Evolutionary conservation across 2,113 vertebrate species (phyloP).

Genomic region (Daubentonia madagascariensis): DNA sequence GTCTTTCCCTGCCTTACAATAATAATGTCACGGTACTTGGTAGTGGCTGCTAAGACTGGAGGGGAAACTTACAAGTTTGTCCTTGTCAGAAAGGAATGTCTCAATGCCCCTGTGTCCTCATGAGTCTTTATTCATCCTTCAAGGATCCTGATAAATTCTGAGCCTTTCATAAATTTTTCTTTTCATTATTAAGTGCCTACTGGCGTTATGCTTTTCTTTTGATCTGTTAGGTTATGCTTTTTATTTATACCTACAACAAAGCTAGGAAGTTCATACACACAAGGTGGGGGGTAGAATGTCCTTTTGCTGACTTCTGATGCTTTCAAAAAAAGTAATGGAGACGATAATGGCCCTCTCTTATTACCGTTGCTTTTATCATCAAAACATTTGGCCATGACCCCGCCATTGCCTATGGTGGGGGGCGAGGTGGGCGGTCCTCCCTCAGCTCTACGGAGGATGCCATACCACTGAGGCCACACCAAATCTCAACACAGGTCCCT

Average conservation of each 20-base stretch:
- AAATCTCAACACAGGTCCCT: not conserved
- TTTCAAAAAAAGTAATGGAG: not conserved
- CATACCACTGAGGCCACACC: not conserved
- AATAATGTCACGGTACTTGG: not conserved
- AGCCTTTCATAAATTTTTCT: not conserved
- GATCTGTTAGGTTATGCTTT: not conserved
- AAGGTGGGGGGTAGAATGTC: not conserved
- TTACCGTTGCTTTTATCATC: not conserved
- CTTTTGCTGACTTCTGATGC: not conserved
- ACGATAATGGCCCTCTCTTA: not conserved
- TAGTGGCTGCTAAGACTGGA: not conserved
- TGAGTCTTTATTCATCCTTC: not conserved
- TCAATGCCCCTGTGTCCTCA: not conserved
- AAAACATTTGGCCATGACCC: not conserved
- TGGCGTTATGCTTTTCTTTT: not conserved
- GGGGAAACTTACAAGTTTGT: slow-evolving; percentile 7
- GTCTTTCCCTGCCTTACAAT: too few relatives aligned
- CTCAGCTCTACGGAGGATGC: not conserved
- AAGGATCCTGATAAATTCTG: not conserved
- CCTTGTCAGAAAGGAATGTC: not conserved
- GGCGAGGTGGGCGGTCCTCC: rapidly evolving
- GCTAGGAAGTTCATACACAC: not conserved
- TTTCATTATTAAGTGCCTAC: not conserved
- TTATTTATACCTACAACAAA: slow-evolving; percentile 3
- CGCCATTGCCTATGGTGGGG: not conserved